Evolutionary conservation across 2,113 vertebrate genomes (phyloP).

Genomic region (Toxotes chatareus): DNA sequence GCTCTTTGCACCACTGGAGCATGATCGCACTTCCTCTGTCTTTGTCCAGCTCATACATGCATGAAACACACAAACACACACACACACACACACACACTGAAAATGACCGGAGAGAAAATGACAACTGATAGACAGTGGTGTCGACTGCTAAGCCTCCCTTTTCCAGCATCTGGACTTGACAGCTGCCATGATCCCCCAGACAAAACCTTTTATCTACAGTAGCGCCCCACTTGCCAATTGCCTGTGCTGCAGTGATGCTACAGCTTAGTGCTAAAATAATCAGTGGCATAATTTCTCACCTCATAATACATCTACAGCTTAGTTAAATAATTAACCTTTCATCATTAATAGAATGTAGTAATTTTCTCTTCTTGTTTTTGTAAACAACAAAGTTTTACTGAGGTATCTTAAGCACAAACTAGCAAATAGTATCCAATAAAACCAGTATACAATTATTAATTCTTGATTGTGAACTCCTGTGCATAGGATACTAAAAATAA

Average conservation of each 20-base stretch:
- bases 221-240: background rate
- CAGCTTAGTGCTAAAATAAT: background rate
- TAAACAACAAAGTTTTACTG: background rate
- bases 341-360: no score
- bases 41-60: background rate
- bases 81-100: constrained; percentile 1
- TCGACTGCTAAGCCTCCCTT: constrained; percentile 1
- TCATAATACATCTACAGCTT: background rate
- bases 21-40: constrained; percentile 6
- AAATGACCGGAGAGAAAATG: constrained; percentile 25
- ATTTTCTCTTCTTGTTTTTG: no score
- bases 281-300: background rate
- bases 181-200: constrained; percentile 1
- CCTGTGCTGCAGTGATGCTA: no score
- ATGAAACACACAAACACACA: background rate
- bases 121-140: constrained; percentile 6
- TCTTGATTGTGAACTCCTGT: background rate
- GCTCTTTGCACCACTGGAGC: background rate
- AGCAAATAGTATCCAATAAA: background rate
- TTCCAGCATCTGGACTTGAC: constrained; percentile 7
- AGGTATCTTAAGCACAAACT: background rate
- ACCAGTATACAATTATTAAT: background rate
- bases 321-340: no score
- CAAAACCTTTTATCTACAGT: background rate
- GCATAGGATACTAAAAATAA: background rate